These are phyloP conservation scores for Mesorhabditis belari DNA, from an alignment of 2,888 invertebrate genomes.

Conservation along the genomic window DNA sequence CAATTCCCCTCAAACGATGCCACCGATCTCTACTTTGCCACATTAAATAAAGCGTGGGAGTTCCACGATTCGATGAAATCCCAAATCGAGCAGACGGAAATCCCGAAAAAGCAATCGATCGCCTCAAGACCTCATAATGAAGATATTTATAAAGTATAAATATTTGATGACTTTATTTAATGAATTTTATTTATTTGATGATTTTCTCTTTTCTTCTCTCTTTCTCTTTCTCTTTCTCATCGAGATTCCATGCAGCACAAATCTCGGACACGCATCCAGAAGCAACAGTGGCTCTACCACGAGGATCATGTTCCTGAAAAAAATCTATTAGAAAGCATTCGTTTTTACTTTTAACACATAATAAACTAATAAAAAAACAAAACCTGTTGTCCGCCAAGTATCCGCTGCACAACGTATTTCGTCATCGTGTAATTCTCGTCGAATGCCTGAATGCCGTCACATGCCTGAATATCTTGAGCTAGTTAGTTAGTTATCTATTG, in stretches of 20 bases:
- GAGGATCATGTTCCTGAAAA: constrained; percentile 43
- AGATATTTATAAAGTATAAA: no score
- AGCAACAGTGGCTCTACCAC: constrained; percentile 39
- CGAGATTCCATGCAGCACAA: constrained; percentile 38
- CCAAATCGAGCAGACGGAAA: no score
- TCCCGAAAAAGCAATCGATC: no score
- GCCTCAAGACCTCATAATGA: no score
- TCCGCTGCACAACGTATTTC: constrained; percentile 91
- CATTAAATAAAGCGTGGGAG: background rate
- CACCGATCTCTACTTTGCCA: background rate
- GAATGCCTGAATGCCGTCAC: no score
- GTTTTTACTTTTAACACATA: no score
- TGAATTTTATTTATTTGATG: no score
- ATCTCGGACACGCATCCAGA: constrained; percentile 45
- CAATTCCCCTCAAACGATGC: background rate
- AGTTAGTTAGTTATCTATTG: no score
- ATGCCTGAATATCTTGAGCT: constrained; percentile 70
- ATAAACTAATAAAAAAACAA: constrained; percentile 56
- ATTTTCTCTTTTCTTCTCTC: no score
- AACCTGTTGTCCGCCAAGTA: constrained; percentile 81
- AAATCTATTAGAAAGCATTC: background rate
- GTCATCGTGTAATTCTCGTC: constrained; percentile 84
- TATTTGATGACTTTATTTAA: no score
- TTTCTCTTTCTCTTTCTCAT: no score
- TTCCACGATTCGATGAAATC: no score